Evolutionary conservation across 2,797 vertebrate genomes (phyloP).

Genomic region (Lophotriccus pileatus): DNA sequence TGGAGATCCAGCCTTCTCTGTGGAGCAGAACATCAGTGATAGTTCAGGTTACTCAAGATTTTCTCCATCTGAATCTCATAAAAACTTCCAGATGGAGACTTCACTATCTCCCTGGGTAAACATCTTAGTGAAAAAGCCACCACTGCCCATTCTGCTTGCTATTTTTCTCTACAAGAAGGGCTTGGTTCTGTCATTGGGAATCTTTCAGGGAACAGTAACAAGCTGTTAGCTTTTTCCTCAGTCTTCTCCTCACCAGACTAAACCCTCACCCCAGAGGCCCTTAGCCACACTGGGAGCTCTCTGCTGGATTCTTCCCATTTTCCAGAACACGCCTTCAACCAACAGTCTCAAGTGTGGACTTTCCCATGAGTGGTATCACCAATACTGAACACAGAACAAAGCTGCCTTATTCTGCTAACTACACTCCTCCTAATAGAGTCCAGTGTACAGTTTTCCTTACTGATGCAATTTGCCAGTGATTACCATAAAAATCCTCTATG

Average conservation of each 20-base stretch:
- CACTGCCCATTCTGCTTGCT: background rate
- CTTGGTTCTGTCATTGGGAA: background rate
- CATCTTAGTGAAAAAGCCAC: background rate
- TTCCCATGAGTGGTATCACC: background rate
- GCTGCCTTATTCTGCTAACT: background rate
- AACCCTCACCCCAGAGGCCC: rapidly evolving
- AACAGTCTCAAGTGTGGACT: background rate
- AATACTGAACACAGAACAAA: background rate
- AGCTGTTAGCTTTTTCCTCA: background rate
- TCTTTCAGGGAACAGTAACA: background rate
- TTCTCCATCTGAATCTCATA: background rate
- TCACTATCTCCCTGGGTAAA: background rate
- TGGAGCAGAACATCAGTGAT: background rate
- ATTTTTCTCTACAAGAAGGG: background rate
- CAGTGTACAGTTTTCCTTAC: background rate
- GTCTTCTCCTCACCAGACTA: background rate
- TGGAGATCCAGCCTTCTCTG: background rate
- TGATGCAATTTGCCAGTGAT: background rate
- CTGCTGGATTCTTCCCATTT: background rate
- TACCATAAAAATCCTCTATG: background rate
- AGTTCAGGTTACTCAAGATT: background rate
- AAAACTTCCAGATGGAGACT: background rate
- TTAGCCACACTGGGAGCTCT: background rate
- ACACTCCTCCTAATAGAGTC: background rate
- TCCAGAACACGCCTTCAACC: background rate